Conservation (phyloP, 64 coral and sea anemone species). For the Dendrophyllia cribrosa region DNA sequence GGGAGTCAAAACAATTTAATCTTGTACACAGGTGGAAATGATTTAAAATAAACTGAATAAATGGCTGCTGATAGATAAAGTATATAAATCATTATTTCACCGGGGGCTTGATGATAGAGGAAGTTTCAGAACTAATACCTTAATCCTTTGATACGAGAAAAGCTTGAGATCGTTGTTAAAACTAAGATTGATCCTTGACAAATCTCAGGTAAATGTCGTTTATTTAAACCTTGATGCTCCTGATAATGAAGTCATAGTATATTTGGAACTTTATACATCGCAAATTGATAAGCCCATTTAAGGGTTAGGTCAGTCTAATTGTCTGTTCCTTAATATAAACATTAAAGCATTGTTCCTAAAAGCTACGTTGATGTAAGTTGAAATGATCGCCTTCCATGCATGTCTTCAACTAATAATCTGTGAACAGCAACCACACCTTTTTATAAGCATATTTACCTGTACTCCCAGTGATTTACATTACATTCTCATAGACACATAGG, state of each 20-base stretch:
- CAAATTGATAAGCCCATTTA: too few species aligned
- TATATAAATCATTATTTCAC: constrained; percentile 11
- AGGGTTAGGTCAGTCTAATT: too few species aligned
- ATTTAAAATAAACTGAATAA: constrained; percentile 19
- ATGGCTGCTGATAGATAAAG: constrained; percentile 12
- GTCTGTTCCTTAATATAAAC: too few species aligned
- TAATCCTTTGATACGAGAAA: constrained; percentile 1
- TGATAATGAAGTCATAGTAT: background rate
- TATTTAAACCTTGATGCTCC: background rate
- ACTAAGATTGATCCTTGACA: constrained; percentile 7
- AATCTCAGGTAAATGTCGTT: background rate
- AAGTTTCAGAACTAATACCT: background rate
- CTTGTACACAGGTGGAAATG: background rate
- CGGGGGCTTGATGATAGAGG: background rate
- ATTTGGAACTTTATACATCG: background rate
- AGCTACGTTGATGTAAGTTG: too few species aligned
- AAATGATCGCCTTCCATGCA: too few species aligned
- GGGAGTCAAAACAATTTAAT: constrained; percentile 36
- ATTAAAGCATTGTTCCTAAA: too few species aligned
- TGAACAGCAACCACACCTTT: too few species aligned
- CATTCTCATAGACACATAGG: too few species aligned
- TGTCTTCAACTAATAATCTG: too few species aligned
- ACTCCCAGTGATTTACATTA: too few species aligned
- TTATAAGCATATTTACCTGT: too few species aligned
- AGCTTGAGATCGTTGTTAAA: background rate